These are phyloP conservation scores for Murina feae DNA, from an alignment of 2,113 vertebrate species.

Conservation along the genomic window DNA sequence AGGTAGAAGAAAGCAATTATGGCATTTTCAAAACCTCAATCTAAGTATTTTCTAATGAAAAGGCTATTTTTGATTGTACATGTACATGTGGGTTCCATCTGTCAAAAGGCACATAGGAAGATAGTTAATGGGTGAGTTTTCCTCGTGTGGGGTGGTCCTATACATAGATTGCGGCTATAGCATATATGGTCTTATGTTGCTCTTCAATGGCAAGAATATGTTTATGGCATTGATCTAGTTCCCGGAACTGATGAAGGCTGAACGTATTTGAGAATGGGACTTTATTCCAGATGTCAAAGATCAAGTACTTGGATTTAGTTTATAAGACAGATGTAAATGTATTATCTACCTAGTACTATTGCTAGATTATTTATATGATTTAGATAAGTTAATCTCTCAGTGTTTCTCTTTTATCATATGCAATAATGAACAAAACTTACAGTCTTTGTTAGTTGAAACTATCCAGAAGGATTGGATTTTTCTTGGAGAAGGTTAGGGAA, in stretches of 20 bases:
- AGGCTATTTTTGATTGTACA: conserved; percentile 39
- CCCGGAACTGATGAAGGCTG: conserved; percentile 17
- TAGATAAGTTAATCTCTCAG: neutral
- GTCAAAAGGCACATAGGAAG: neutral
- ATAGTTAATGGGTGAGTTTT: conserved; percentile 20
- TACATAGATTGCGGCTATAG: neutral
- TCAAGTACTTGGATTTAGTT: conserved; percentile 16
- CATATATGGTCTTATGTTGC: neutral
- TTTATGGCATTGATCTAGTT: conserved; percentile 40
- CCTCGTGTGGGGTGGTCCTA: neutral
- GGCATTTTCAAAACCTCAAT: neutral
- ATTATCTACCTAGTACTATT: neutral
- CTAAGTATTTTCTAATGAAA: conserved; percentile 40
- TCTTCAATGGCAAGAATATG: neutral
- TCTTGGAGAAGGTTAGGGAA: neutral
- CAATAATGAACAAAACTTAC: neutral
- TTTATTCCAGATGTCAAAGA: conserved; percentile 42
- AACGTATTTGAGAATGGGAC: conserved; percentile 37
- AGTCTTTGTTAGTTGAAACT: conserved; percentile 7
- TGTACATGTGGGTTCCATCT: conserved; percentile 51
- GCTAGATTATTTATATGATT: neutral
- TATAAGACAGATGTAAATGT: conserved; percentile 4
- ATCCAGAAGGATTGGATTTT: neutral
- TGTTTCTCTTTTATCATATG: neutral
- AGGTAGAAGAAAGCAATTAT: neutral